phyloP scores from a whole-genome alignment of 2,797 vertebrate species.

The Crenuchus spilurus region DNA sequence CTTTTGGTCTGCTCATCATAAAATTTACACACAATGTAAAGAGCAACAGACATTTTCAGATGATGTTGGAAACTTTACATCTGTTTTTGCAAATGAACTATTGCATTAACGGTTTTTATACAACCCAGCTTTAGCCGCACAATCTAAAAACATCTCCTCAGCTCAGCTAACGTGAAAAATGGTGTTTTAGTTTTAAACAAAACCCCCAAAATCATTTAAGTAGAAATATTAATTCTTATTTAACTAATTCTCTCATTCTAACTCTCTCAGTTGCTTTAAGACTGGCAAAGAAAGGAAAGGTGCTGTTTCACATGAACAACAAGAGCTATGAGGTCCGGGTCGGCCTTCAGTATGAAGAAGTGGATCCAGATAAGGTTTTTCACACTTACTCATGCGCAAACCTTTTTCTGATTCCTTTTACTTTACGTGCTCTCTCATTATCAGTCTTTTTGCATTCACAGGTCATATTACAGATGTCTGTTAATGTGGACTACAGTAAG shows the following conservation, averaged over 20 bases:
- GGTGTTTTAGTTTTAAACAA: no score
- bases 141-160: no score
- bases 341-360: constrained; percentile 37
- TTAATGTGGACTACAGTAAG: constrained; percentile 65
- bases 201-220: neutral
- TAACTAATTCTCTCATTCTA: neutral
- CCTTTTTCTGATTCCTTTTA: neutral
- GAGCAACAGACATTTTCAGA: no score
- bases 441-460: constrained; percentile 44
- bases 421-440: neutral
- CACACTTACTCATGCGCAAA: no score
- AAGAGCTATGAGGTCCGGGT: constrained; percentile 62
- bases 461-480: constrained; percentile 59
- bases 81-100: no score
- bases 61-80: no score
- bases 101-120: no score
- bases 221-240: neutral
- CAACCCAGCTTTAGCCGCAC: no score
- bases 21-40: no score
- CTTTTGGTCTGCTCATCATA: no score
- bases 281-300: constrained; percentile 54
- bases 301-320: constrained; percentile 57
- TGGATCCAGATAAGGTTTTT: constrained; percentile 64
- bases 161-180: no score
- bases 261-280: constrained; percentile 63